Conservation (phyloP, 2,113 vertebrate species). For the Lophura nycthemera region DNA sequence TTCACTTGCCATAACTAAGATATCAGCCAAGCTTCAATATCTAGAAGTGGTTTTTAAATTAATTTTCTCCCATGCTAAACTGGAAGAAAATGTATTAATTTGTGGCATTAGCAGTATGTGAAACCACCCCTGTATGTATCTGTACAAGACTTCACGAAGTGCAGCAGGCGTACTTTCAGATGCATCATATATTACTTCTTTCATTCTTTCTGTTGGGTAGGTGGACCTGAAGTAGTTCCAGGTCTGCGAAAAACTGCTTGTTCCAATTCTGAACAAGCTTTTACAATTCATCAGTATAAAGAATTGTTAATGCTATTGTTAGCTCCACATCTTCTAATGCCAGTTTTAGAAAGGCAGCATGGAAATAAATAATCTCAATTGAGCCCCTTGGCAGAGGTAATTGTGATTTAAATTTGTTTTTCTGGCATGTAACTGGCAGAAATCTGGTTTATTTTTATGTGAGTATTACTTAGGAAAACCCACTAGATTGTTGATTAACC, state of each 20-base stretch:
- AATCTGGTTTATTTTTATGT: not conserved
- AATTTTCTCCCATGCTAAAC: constrained; percentile 5
- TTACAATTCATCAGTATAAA: constrained; percentile 4
- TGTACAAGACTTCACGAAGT: constrained; percentile 21
- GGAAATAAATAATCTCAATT: constrained; percentile 14
- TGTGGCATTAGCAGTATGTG: not conserved
- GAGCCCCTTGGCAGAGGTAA: constrained; percentile 16
- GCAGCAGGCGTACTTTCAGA: not conserved
- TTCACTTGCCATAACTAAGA: constrained; percentile 38
- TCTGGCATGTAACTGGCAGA: not conserved
- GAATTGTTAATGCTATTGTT: not conserved
- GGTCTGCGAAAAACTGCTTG: not conserved
- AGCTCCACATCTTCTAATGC: not conserved
- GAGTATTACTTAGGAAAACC: constrained; percentile 9
- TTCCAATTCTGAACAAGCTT: not conserved
- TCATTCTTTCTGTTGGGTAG: not conserved
- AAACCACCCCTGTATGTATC: not conserved
- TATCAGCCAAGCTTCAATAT: constrained; percentile 48
- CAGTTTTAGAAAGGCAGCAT: not conserved
- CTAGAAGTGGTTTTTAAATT: constrained; percentile 47
- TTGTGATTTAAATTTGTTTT: not conserved
- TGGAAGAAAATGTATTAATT: not conserved
- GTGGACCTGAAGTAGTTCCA: not conserved
- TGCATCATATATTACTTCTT: not conserved
- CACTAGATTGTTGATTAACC: constrained; percentile 44